Percentiles rank a stretch among this genome's conserved stretches.
Conservation (phyloP, 1,140 invertebrate genomes). For the Potamilus streckersoni region DNA sequence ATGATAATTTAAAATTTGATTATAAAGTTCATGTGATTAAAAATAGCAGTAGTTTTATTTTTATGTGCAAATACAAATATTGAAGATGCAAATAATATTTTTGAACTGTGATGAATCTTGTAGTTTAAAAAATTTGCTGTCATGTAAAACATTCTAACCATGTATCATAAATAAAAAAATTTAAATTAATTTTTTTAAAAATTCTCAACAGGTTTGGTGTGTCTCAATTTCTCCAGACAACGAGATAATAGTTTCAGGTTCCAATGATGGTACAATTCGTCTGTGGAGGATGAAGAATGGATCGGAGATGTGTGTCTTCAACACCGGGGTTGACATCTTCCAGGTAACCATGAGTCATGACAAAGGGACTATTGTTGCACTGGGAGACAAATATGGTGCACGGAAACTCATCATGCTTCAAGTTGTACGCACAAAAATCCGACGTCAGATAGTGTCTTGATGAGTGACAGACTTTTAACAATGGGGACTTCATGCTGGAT, state of each 20-base stretch:
- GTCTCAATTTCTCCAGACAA: constrained; percentile 63
- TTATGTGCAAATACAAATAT: no score
- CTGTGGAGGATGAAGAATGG: constrained; percentile 64
- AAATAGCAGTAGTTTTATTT: no score
- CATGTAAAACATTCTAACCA: not conserved
- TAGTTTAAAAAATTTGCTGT: no score
- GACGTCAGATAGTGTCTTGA: no score
- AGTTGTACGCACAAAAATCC: constrained; percentile 62
- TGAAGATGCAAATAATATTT: no score
- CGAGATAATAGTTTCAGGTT: constrained; percentile 66
- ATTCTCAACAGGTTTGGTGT: constrained; percentile 62
- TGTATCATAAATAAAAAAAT: not conserved
- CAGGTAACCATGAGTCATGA: constrained; percentile 64
- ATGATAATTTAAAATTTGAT: no score
- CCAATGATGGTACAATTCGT: constrained; percentile 66
- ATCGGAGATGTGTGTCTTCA: constrained; percentile 61
- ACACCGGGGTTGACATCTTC: constrained; percentile 66
- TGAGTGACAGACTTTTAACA: no score
- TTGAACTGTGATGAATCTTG: no score
- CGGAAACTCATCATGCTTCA: constrained; percentile 69
- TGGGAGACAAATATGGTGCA: constrained; percentile 65
- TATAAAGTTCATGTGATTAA: no score
- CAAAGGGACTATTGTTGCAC: constrained; percentile 66
- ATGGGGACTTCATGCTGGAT: no score
- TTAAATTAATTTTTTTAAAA: not conserved